phyloP scores from a whole-genome alignment of 2,113 vertebrate species.

The Irena cyanogastra region DNA sequence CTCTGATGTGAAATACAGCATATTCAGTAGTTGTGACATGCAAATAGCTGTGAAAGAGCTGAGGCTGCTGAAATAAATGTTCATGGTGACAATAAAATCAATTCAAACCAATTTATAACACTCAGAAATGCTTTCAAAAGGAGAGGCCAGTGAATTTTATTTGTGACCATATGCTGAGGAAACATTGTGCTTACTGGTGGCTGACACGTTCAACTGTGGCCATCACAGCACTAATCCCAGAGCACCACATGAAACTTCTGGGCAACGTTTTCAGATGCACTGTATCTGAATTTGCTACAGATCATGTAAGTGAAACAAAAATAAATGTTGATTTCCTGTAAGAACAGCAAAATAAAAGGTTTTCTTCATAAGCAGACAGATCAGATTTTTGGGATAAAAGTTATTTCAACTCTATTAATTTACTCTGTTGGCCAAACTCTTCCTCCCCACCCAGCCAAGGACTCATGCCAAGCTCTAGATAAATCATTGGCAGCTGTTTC shows the following conservation, averaged over 20 bases:
- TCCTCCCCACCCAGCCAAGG: slow-evolving; percentile 5
- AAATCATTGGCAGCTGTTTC: slow-evolving; percentile 31
- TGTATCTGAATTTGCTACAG: not conserved
- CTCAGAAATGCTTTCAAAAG: not conserved
- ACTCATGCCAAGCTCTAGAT: slow-evolving; percentile 32
- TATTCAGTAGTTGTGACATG: not conserved
- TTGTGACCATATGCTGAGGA: not conserved
- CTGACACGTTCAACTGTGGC: not conserved
- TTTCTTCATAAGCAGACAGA: slow-evolving; percentile 14
- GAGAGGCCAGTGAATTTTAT: not conserved
- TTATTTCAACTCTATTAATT: slow-evolving; percentile 22
- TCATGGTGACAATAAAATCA: not conserved
- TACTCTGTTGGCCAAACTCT: slow-evolving; percentile 1
- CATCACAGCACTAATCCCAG: not conserved
- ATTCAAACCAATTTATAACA: not conserved
- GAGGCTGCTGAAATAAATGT: not conserved
- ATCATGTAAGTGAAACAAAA: not conserved
- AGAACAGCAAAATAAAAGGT: not conserved
- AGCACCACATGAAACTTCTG: not conserved
- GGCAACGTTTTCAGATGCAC: not conserved
- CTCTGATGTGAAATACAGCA: not conserved
- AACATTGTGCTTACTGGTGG: not conserved
- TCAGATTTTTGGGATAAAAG: slow-evolving; percentile 19
- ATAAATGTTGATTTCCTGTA: not conserved
- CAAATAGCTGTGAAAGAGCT: not conserved